These are phyloP conservation scores for Gortyna flavago DNA, from an alignment of 2,888 invertebrate species.

Conservation along the genomic window DNA sequence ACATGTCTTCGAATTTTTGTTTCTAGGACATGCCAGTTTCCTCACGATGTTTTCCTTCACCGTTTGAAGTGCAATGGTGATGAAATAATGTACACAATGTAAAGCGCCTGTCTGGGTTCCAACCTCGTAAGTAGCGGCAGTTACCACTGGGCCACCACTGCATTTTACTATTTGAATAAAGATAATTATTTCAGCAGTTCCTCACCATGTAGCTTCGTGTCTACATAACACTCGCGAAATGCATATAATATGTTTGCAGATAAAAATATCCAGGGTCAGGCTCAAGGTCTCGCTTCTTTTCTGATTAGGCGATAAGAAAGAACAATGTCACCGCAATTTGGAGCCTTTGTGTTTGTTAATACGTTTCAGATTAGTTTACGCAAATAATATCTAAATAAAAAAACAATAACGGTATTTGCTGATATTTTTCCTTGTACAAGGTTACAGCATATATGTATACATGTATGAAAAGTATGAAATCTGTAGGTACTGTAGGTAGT, in stretches of 20 bases:
- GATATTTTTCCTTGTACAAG: constrained; percentile 84
- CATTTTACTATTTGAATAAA: too few relatives aligned
- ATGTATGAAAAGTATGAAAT: constrained; percentile 74
- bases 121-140: too few relatives aligned
- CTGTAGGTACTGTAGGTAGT: constrained; percentile 44
- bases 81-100: too few relatives aligned
- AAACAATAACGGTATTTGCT: constrained; percentile 86
- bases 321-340: constrained; percentile 72
- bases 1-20: too few relatives aligned
- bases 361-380: constrained; percentile 73
- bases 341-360: constrained; percentile 68
- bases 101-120: too few relatives aligned
- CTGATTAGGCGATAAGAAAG: constrained; percentile 88
- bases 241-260: constrained; percentile 85
- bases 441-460: constrained; percentile 74
- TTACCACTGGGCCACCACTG: too few relatives aligned
- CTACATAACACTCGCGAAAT: constrained; percentile 85
- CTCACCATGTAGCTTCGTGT: constrained; percentile 78
- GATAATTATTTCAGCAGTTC: constrained; percentile 78
- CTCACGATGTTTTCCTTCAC: too few relatives aligned
- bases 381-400: constrained; percentile 63
- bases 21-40: too few relatives aligned
- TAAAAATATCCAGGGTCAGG: constrained; percentile 89
- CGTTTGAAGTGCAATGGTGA: too few relatives aligned
- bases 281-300: constrained; percentile 88